A percentile compares a stretch with the other conserved stretches of the same genome.
Conservation (phyloP, 2,113 vertebrate species). For the Etheostoma cragini region DNA sequence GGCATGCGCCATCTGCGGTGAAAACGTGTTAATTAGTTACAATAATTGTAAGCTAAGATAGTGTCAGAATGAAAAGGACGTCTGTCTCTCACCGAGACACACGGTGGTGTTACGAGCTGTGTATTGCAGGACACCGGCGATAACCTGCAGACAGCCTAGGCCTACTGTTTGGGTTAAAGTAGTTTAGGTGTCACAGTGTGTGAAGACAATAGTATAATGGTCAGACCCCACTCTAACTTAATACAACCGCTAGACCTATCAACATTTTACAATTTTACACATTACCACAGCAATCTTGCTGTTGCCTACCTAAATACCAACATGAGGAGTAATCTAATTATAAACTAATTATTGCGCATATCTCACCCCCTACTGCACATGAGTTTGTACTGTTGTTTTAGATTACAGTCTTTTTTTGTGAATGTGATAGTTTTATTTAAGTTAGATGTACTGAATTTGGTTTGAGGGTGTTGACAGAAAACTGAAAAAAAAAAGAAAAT, state of each 20-base stretch:
- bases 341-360: neutral
- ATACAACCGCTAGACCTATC: neutral
- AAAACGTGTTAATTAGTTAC: neutral
- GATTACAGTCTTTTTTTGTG: too few relatives aligned
- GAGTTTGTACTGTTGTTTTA: too few relatives aligned
- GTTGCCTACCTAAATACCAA: neutral
- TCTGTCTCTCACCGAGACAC: neutral
- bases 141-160: conserved; percentile 21
- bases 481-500: neutral
- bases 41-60: neutral
- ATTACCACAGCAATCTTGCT: neutral
- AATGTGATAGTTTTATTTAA: too few relatives aligned
- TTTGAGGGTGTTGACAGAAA: neutral
- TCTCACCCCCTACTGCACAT: neutral
- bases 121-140: neutral
- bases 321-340: neutral
- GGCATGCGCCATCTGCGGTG: neutral
- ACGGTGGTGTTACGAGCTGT: conserved; percentile 6
- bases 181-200: conserved; percentile 19
- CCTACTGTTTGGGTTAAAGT: neutral
- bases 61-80: neutral
- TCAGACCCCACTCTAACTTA: neutral
- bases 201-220: neutral
- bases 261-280: neutral
- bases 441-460: neutral